phyloP scores from a whole-genome alignment of 2,113 vertebrate species.

The Gorsachius goisagi region DNA sequence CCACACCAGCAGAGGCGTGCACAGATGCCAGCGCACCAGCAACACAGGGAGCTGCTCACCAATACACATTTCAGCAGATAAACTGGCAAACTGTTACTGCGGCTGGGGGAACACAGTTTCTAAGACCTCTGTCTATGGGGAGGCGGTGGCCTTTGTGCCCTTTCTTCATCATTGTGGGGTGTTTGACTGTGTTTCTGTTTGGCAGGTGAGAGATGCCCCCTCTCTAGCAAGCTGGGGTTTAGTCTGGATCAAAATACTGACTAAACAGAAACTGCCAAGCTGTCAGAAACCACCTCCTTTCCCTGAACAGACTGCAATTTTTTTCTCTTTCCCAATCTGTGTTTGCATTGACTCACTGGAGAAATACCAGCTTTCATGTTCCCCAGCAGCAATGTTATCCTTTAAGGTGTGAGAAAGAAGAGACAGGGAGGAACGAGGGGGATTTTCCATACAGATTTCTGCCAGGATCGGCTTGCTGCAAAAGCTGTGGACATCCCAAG shows the following conservation, averaged over 20 bases:
- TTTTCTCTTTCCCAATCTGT: background rate
- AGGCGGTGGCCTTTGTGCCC: background rate
- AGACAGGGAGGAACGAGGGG: background rate
- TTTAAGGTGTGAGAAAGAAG: background rate
- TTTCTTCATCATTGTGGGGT: background rate
- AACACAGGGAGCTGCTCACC: background rate
- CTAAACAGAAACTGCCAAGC: background rate
- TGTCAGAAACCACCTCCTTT: background rate
- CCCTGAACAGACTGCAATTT: background rate
- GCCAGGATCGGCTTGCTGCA: background rate
- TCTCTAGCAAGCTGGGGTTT: background rate
- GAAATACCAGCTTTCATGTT: background rate
- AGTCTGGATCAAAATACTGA: background rate
- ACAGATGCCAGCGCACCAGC: fast-evolving
- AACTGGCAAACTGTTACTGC: background rate
- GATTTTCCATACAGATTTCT: background rate
- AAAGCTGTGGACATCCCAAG: background rate
- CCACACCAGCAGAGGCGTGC: background rate
- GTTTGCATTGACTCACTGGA: constrained; percentile 20
- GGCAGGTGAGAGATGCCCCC: background rate
- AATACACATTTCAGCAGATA: fast-evolving
- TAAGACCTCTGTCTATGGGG: background rate
- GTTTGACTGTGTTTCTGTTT: background rate
- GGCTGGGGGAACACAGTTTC: background rate
- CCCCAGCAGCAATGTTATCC: background rate